A percentile compares a stretch with the other conserved stretches of the same genome.
Conservation (phyloP, 2,113 vertebrate genomes). For the Athene cunicularia region DNA sequence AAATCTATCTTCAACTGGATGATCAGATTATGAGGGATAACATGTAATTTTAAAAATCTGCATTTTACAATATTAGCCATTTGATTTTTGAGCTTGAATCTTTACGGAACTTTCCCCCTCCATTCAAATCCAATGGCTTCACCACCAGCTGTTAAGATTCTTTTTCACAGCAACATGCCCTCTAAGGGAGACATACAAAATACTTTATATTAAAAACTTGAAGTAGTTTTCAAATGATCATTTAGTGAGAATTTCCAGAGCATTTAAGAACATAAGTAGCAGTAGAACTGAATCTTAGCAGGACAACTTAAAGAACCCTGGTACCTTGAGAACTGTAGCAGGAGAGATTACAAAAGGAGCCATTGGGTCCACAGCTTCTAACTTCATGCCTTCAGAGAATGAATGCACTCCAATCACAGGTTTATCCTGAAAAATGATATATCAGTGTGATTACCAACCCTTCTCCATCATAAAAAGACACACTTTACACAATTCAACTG, state of each 20-base stretch:
- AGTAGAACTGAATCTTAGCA: background rate
- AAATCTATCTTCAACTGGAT: background rate
- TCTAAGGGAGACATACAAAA: background rate
- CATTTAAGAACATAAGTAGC: background rate
- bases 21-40: background rate
- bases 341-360: slow-evolving; percentile 92
- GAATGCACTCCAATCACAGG: slow-evolving; percentile 83
- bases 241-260: background rate
- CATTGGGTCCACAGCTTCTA: slow-evolving; percentile 91
- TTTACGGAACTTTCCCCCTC: background rate
- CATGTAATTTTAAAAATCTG: background rate
- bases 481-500: background rate
- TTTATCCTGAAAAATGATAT: slow-evolving; percentile 83
- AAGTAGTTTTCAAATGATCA: background rate
- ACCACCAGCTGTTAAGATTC: background rate
- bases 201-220: background rate
- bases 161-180: background rate
- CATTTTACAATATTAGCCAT: background rate
- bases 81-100: background rate
- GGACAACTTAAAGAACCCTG: background rate
- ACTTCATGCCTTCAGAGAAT: slow-evolving; percentile 92
- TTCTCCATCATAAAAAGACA: background rate
- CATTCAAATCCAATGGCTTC: background rate
- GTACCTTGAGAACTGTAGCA: slow-evolving; percentile 93
- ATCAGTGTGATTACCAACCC: background rate